A percentile compares a stretch with the other conserved stretches of the same genome.
Evolutionary conservation across 1,140 invertebrate genomes (phyloP).

Genomic region (Ceratosolen fusciceps): DNA sequence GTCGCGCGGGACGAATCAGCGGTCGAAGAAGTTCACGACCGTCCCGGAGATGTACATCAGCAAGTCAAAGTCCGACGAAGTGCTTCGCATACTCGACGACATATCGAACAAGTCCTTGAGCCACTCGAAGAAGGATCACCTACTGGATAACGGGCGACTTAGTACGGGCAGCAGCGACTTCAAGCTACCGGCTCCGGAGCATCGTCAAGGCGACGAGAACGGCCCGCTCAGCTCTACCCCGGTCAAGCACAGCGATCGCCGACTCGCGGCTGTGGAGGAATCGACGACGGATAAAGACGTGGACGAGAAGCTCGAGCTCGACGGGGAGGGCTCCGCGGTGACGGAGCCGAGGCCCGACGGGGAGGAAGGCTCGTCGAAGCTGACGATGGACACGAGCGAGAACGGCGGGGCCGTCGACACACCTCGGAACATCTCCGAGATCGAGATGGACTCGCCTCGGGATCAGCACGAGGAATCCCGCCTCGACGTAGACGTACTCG

Average conservation of each 20-base stretch:
- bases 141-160: neutral
- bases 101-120: slow-evolving; percentile 55
- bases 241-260: neutral
- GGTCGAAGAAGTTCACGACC: slow-evolving; percentile 52
- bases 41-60: slow-evolving; percentile 60
- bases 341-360: slow-evolving; percentile 37
- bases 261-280: neutral
- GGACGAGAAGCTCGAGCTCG: neutral
- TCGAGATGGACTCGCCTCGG: slow-evolving; percentile 64
- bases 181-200: neutral
- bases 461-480: slow-evolving; percentile 60
- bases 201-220: neutral
- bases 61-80: slow-evolving; percentile 59
- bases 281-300: neutral
- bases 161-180: neutral
- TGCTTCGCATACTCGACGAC: slow-evolving; percentile 61
- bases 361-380: slow-evolving; percentile 42
- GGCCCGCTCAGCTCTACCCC: neutral
- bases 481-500: slow-evolving; percentile 57
- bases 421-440: slow-evolving; percentile 62
- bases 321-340: slow-evolving; percentile 16
- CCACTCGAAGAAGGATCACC: neutral
- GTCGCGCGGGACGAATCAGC: slow-evolving; percentile 36
- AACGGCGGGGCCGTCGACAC: slow-evolving; percentile 55
- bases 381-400: slow-evolving; percentile 60